These are phyloP conservation scores for Phyllotreta striolata DNA, from an alignment of 2,888 invertebrate genomes.

Conservation along the genomic window DNA sequence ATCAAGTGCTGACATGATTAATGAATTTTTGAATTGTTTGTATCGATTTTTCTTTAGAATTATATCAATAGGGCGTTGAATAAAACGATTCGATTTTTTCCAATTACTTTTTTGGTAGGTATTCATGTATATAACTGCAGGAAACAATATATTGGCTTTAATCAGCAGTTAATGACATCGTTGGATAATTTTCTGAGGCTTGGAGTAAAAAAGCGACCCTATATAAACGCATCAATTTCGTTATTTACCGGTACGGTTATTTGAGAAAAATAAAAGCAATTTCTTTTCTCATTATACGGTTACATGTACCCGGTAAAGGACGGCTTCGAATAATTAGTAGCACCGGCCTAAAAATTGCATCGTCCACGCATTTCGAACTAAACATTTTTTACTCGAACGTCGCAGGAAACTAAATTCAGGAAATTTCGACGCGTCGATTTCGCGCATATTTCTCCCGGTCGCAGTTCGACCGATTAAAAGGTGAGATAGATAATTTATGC, in stretches of 20 bases:
- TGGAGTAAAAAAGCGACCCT: constrained; percentile 15
- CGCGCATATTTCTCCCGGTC: constrained; percentile 9
- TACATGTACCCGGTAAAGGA: constrained; percentile 29
- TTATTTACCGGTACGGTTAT: constrained; percentile 30
- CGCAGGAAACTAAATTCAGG: constrained; percentile 12
- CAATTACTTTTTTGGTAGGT: too few species aligned
- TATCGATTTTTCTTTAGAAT: too few species aligned
- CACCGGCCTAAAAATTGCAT: constrained; percentile 23
- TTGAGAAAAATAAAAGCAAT: constrained; percentile 30
- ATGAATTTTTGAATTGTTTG: too few species aligned
- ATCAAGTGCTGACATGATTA: too few species aligned
- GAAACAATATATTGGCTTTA: neutral
- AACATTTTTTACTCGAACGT: constrained; percentile 6
- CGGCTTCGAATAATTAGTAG: constrained; percentile 31
- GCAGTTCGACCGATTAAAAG: constrained; percentile 30
- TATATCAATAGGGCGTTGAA: too few species aligned
- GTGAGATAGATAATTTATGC: constrained; percentile 35
- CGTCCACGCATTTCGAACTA: too few species aligned
- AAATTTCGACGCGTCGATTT: too few species aligned
- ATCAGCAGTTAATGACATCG: constrained; percentile 20
- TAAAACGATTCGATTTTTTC: too few species aligned
- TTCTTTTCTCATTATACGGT: constrained; percentile 32
- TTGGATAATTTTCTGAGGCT: constrained; percentile 26
- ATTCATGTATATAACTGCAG: too few species aligned
- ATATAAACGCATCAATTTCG: constrained; percentile 32